Percentiles rank a stretch among this genome's conserved stretches.
Conservation (phyloP, 2,113 vertebrate genomes). For the Atlantisia rogersi region DNA sequence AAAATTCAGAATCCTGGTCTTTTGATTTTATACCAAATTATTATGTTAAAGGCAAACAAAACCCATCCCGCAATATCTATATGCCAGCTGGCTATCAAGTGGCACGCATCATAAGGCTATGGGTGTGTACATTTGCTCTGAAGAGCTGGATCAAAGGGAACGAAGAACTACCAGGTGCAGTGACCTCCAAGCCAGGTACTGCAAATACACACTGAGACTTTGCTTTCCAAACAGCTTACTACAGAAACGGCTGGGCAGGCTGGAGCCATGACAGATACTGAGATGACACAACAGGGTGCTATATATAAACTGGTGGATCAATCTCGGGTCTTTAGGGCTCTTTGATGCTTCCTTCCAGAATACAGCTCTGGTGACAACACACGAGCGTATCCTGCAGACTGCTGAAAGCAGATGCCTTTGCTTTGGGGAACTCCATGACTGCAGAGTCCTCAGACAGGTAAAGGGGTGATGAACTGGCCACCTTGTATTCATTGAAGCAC, state of each 20-base stretch:
- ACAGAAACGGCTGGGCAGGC: not conserved
- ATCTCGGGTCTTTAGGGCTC: not conserved
- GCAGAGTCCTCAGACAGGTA: not conserved
- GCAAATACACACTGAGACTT: not conserved
- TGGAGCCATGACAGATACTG: not conserved
- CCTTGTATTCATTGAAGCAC: accelerated
- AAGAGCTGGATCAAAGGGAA: not conserved
- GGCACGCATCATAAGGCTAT: not conserved
- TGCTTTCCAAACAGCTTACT: not conserved
- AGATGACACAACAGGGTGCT: not conserved
- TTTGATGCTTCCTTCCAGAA: not conserved
- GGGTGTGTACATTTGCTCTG: not conserved
- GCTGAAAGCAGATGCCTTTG: not conserved
- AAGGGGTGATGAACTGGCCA: accelerated
- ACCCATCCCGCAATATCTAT: not conserved
- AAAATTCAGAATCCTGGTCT: not conserved
- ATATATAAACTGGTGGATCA: not conserved
- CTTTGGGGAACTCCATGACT: not conserved
- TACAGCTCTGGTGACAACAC: not conserved
- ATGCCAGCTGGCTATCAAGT: not conserved
- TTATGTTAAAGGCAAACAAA: not conserved
- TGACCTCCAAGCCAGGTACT: not conserved
- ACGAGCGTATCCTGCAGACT: not conserved
- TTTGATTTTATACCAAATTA: constrained; percentile 4
- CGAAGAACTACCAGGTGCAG: not conserved